Conservation (phyloP, 2,888 invertebrate genomes). For the Pollenia angustigena region DNA sequence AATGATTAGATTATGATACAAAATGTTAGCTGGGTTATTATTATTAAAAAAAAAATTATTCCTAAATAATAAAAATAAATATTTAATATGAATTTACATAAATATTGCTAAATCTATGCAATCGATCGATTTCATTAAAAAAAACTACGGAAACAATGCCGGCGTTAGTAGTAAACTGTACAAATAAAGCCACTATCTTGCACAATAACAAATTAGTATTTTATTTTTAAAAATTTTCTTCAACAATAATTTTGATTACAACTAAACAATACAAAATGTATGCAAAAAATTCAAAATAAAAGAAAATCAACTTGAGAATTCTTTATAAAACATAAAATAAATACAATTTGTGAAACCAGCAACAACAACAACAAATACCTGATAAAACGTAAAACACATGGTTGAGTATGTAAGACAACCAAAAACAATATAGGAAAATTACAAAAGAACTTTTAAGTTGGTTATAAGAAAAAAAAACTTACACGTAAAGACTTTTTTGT, state of each 20-base stretch:
- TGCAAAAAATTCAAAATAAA: slow-evolving; percentile 8
- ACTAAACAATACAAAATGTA: neutral
- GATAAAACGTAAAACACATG: slow-evolving; percentile 12
- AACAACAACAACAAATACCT: neutral
- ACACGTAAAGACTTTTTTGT: neutral
- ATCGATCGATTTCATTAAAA: neutral
- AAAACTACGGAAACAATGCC: neutral
- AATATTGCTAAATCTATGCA: too few species aligned
- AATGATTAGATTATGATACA: too few species aligned
- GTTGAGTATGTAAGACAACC: slow-evolving; percentile 8
- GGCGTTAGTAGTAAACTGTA: neutral
- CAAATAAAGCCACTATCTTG: neutral
- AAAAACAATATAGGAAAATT: slow-evolving; percentile 3
- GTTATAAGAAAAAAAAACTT: neutral
- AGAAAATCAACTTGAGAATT: neutral
- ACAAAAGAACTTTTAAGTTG: slow-evolving; percentile 30
- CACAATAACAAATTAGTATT: neutral
- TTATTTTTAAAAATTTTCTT: slow-evolving; percentile 4
- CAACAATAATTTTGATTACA: neutral
- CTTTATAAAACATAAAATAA: neutral
- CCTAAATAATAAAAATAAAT: too few species aligned
- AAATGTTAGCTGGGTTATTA: too few species aligned
- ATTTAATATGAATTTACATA: too few species aligned
- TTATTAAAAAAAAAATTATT: too few species aligned
- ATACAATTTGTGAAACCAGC: neutral